A percentile compares a stretch with the other conserved stretches of the same genome.
phyloP scores from a whole-genome alignment of 1,140 invertebrate species.

The Mizuhopecten yessoensis region DNA sequence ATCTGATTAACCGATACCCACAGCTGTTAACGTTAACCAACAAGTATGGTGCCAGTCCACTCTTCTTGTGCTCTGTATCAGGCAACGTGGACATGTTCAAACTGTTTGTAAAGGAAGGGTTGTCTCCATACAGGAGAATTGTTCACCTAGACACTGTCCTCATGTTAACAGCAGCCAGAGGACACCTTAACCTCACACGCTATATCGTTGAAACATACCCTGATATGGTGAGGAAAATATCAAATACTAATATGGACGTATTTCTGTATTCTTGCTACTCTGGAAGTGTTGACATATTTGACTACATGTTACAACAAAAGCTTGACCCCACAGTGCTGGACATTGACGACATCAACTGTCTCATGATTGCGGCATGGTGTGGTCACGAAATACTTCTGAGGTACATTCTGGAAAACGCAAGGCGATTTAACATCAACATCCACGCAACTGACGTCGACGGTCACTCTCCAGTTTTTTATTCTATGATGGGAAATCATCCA shows the following conservation, averaged over 20 bases:
- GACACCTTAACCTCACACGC: neutral
- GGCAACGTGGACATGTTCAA: conserved; percentile 21
- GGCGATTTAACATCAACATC: neutral
- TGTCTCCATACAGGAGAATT: neutral
- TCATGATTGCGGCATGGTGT: neutral
- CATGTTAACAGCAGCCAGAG: neutral
- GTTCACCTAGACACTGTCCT: neutral
- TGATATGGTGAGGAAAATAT: conserved; percentile 10
- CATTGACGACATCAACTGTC: neutral
- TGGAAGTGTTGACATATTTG: neutral
- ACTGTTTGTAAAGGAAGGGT: neutral
- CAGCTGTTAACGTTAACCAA: neutral
- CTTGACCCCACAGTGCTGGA: neutral
- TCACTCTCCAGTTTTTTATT: neutral
- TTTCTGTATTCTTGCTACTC: conserved; percentile 7
- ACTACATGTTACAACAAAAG: neutral
- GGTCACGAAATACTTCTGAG: neutral
- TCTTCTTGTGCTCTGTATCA: neutral
- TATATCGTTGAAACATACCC: neutral
- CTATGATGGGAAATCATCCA: neutral
- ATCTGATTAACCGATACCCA: neutral
- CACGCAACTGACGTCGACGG: neutral
- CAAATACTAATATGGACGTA: neutral
- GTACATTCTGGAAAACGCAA: neutral
- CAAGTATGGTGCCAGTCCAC: neutral